These are phyloP conservation scores for Noctilio leporinus DNA, from an alignment of 2,113 vertebrate genomes.

Conservation along the genomic window DNA sequence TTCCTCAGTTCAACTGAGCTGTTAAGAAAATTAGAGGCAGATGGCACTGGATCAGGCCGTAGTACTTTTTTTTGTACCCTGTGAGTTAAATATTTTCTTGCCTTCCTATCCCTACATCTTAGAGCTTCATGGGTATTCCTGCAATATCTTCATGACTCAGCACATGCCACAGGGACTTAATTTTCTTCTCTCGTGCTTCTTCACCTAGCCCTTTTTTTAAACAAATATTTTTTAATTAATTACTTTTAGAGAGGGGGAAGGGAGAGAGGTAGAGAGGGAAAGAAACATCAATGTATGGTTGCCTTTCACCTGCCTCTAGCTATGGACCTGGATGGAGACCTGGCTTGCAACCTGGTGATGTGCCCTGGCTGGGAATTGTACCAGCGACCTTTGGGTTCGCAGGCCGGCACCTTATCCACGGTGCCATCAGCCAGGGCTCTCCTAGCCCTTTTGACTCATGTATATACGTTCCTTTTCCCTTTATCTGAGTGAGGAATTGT, in stretches of 20 bases:
- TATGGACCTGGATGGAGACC: too few species aligned
- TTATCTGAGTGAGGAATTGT: neutral
- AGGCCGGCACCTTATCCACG: too few species aligned
- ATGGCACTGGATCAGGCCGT: neutral
- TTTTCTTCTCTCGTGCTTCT: neutral
- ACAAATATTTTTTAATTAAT: too few species aligned
- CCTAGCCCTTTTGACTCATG: neutral
- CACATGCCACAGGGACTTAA: neutral
- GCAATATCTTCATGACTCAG: neutral
- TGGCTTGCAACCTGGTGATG: too few species aligned
- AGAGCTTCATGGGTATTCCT: neutral
- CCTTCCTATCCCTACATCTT: neutral
- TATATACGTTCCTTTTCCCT: neutral
- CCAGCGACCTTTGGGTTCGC: too few species aligned
- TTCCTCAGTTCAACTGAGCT: neutral
- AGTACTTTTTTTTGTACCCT: neutral
- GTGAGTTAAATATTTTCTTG: neutral
- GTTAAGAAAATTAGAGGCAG: constrained; percentile 15
- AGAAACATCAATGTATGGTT: too few species aligned
- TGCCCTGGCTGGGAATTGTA: too few species aligned
- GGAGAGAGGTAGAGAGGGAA: too few species aligned
- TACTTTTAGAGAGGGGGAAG: too few species aligned
- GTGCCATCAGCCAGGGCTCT: too few species aligned
- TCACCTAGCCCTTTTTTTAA: neutral
- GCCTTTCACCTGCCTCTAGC: too few species aligned